A percentile compares a stretch with the other conserved stretches of the same genome.
Evolutionary conservation across 2,113 vertebrate species (phyloP).

Genomic region (Pangasianodon hypophthalmus): DNA sequence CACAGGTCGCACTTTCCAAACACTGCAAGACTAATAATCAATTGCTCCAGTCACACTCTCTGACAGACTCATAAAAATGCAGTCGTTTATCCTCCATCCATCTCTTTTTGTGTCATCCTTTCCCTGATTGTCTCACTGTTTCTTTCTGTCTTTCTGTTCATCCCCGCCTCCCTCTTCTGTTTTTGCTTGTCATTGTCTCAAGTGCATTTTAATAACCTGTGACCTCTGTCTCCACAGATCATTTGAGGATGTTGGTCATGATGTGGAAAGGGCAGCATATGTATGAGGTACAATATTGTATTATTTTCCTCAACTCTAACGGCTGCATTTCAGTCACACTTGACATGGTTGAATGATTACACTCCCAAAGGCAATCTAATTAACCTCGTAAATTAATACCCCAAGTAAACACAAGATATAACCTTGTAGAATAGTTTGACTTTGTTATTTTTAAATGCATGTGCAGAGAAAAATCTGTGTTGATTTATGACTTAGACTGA

Average conservation of each 20-base stretch:
- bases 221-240: conserved; percentile 44
- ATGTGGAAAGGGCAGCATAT: not conserved
- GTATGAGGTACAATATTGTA: conserved; percentile 36
- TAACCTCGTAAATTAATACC: conserved; percentile 1
- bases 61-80: conserved; percentile 52
- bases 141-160: conserved; percentile 25
- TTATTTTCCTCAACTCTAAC: not conserved
- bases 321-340: not conserved
- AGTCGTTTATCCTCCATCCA: conserved; percentile 43
- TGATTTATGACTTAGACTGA: not conserved
- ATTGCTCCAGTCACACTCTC: conserved; percentile 38
- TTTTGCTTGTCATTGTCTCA: conserved; percentile 22
- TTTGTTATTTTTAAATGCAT: not conserved
- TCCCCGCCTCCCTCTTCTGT: not conserved
- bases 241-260: conserved; percentile 23
- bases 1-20: conserved; percentile 28
- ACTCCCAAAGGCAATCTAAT: not conserved
- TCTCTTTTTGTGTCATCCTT: conserved; percentile 39
- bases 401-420: not conserved
- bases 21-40: conserved; percentile 52
- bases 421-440: not conserved
- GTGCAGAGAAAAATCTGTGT: not conserved
- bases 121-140: conserved; percentile 17
- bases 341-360: conserved; percentile 8
- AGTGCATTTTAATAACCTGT: conserved; percentile 43